Evolutionary conservation across 1,140 invertebrate species (phyloP).

Genomic region (Acyrthosiphon pisum): DNA sequence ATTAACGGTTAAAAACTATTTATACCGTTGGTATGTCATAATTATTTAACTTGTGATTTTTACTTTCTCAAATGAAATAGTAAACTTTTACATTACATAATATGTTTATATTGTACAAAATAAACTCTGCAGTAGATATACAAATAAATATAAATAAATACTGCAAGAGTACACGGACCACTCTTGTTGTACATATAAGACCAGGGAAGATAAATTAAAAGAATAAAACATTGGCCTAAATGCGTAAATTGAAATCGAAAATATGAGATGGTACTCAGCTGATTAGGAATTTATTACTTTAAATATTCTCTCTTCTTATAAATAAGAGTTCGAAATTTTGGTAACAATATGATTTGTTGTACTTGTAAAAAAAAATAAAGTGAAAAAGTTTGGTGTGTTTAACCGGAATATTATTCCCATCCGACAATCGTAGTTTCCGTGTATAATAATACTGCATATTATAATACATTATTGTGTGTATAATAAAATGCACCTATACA

Average conservation of each 20-base stretch:
- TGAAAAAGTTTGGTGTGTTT: background rate
- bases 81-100: background rate
- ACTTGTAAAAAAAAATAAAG: background rate
- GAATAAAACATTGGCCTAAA: background rate
- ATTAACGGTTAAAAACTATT: background rate
- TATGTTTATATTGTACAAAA: background rate
- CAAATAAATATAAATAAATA: background rate
- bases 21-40: background rate
- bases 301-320: background rate
- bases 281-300: background rate
- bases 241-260: background rate
- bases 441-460: background rate
- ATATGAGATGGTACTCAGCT: background rate
- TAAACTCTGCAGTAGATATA: background rate
- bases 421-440: background rate
- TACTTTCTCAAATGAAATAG: too few species aligned
- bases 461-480: background rate
- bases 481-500: background rate
- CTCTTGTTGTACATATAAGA: too few species aligned
- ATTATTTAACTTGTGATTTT: too few species aligned
- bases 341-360: background rate
- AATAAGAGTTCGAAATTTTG: background rate
- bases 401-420: background rate
- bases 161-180: too few species aligned
- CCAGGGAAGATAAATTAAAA: background rate